phyloP scores from a whole-genome alignment of 1,140 invertebrate genomes.

The Ephestia elutella region DNA sequence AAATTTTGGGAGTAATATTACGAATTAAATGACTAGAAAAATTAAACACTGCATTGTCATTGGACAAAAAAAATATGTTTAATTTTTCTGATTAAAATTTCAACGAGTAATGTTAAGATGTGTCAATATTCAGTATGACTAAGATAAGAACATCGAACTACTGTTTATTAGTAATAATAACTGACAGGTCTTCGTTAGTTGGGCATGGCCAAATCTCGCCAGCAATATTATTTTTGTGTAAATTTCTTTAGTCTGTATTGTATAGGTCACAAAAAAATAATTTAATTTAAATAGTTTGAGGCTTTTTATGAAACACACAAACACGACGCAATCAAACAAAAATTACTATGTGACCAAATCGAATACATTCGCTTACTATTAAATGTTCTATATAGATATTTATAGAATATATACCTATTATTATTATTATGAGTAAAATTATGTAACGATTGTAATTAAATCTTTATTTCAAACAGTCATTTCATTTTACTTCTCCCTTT shows the following conservation, averaged over 20 bases:
- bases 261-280: slow-evolving; percentile 21
- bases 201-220: not conserved
- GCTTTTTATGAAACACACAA: slow-evolving; percentile 33
- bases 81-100: too few species aligned
- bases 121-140: not conserved
- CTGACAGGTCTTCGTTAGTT: not conserved
- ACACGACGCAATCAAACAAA: slow-evolving; percentile 30
- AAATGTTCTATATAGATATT: slow-evolving; percentile 72
- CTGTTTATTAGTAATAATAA: not conserved
- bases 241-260: slow-evolving; percentile 8
- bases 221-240: slow-evolving; percentile 9
- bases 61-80: too few species aligned
- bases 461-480: slow-evolving; percentile 64
- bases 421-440: slow-evolving; percentile 68
- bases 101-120: too few species aligned
- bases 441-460: slow-evolving; percentile 74
- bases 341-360: slow-evolving; percentile 66
- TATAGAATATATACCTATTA: slow-evolving; percentile 72
- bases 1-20: too few species aligned
- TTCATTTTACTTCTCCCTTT: slow-evolving; percentile 33
- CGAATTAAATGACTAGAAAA: too few species aligned
- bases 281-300: slow-evolving; percentile 27
- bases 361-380: slow-evolving; percentile 71
- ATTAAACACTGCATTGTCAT: too few species aligned
- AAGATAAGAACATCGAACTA: not conserved